Evolutionary conservation across 2,797 vertebrate genomes (phyloP).

Genomic region (Microchirus variegatus): DNA sequence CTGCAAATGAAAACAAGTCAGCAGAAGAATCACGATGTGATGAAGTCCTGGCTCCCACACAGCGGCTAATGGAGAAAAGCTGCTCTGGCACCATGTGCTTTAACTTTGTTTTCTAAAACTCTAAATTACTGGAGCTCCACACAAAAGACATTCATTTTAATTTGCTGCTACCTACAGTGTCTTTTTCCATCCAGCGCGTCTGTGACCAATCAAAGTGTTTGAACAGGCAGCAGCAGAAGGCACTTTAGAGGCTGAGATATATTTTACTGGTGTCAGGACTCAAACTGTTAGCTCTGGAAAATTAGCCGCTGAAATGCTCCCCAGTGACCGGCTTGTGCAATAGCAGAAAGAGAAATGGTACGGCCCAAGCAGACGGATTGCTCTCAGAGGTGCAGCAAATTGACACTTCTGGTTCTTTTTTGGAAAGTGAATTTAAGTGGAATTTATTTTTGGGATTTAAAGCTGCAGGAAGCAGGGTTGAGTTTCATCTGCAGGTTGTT

Average conservation of each 20-base stretch:
- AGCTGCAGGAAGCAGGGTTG: too few relatives aligned
- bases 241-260: conserved; percentile 43
- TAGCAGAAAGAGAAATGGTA: conserved; percentile 37
- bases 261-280: conserved; percentile 52
- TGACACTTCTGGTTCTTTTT: background rate
- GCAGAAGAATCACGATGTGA: conserved; percentile 53
- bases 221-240: conserved; percentile 47
- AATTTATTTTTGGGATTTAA: too few relatives aligned
- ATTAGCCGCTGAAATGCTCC: conserved; percentile 41
- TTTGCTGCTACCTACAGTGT: conserved; percentile 53
- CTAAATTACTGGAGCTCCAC: conserved; percentile 32
- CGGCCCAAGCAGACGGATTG: conserved; percentile 27
- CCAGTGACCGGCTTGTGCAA: conserved; percentile 32
- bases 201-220: conserved; percentile 49
- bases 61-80: conserved; percentile 69
- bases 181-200: conserved; percentile 30
- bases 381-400: conserved; percentile 23
- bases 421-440: background rate
- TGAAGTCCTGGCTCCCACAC: conserved; percentile 69
- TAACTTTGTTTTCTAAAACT: conserved; percentile 67
- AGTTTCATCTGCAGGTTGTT: too few relatives aligned
- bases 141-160: conserved; percentile 53
- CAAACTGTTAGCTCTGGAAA: conserved; percentile 55
- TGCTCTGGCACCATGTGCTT: conserved; percentile 60
- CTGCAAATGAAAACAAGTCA: conserved; percentile 66